Evolutionary conservation across 2,888 invertebrate species (phyloP), one percentile per base, ranked within the genome.

Genomic region (Cataglyphis cursor): DNA sequence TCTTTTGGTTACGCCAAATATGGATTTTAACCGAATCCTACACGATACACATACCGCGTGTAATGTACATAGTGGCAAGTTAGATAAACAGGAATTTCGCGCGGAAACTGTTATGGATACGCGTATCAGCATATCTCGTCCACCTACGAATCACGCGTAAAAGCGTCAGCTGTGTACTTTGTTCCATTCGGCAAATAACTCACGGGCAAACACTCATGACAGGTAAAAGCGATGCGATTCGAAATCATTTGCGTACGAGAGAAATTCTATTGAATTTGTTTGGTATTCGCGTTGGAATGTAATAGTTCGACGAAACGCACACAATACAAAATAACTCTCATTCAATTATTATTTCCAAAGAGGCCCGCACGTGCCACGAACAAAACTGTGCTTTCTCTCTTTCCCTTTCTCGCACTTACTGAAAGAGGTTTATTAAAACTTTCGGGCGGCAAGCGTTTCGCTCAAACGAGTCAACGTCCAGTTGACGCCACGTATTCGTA

Each of bases 391-490:
- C n/a, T n/a, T 51, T 51, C 51, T 51, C 51, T 51, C 48, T 48
- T 6, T 18, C 1, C 6, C n/a, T n/a, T 21, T 21, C 51, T 51
- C 51, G 15, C 12, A 8, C 18, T 51, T 24, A 21, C n/a, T 28
- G 57, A 68, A 70, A 35, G 18, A 18, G 35, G 44, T 18, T 70
- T 57, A 68, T 78, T 68, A 70, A 76, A 76, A 76, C 76, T 76
- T 76, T 66, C 76, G 65, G 24, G 18, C 48, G 24, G 24, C n/a
- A 21, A 44, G 12, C 18, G 35, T 38, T 72, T 72, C n/a, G 48
- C 51, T 51, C 51, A 64, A 51, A 64, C 21, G 5, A 57, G 48
- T 48, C 48, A 24, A 41, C 28, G 15, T 21, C 18, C 57, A 28
- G 24, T 38, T 28, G 21, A 41, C 31, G 15, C 57, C 59, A 18